Evolutionary conservation across 1,140 invertebrate genomes (phyloP).

Genomic region (Leptonema lineaticorne): DNA sequence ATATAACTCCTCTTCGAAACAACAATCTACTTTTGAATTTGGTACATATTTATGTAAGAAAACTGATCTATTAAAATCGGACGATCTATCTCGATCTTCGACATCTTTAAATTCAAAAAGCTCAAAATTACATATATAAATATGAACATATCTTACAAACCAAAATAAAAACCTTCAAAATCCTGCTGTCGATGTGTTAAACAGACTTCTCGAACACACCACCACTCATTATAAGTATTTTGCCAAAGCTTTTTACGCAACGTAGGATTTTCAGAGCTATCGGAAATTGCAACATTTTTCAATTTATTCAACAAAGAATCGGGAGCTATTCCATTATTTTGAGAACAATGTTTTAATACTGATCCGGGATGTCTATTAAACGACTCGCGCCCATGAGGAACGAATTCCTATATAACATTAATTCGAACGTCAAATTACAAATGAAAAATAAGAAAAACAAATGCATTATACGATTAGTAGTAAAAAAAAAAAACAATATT

Average conservation of each 20-base stretch:
- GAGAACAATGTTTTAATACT: conserved; percentile 48
- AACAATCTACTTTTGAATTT: conserved; percentile 52
- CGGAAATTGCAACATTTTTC: conserved; percentile 71
- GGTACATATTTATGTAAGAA: conserved; percentile 42
- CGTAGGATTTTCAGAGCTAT: conserved; percentile 54
- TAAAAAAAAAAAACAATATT: conserved; percentile 34
- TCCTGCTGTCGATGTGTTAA: conserved; percentile 47
- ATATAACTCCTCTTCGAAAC: conserved; percentile 85
- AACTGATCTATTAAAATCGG: too few species aligned
- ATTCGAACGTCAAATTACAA: neutral
- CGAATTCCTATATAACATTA: conserved; percentile 68
- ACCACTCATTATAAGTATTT: conserved; percentile 62
- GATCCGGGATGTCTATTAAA: conserved; percentile 74
- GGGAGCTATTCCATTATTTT: conserved; percentile 48
- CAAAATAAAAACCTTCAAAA: too few species aligned
- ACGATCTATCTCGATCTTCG: too few species aligned
- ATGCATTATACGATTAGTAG: neutral
- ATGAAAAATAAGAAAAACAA: neutral
- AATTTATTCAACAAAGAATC: conserved; percentile 69
- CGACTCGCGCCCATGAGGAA: conserved; percentile 83
- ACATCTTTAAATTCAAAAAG: too few species aligned
- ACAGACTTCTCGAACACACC: conserved; percentile 64
- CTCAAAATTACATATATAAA: too few species aligned
- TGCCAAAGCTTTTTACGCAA: conserved; percentile 38
- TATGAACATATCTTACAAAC: too few species aligned